Conservation (phyloP, 2,888 invertebrate species). For the Sphinx pinastri region DNA sequence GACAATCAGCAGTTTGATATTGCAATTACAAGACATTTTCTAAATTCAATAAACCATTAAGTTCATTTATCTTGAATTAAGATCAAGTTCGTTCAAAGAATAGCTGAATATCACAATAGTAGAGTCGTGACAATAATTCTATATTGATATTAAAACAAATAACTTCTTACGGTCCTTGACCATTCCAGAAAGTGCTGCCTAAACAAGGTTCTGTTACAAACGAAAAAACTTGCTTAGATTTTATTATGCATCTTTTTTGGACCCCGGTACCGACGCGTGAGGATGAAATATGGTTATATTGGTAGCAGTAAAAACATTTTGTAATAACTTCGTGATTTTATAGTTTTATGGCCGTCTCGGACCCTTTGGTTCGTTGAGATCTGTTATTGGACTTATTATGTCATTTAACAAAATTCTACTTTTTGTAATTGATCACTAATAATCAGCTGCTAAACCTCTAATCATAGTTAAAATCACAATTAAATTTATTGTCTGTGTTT, state of each 20-base stretch:
- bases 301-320: constrained; percentile 71
- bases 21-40: constrained; percentile 17
- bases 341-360: constrained; percentile 71
- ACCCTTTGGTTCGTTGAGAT: constrained; percentile 60
- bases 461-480: constrained; percentile 23
- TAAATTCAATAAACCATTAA: constrained; percentile 36
- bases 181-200: constrained; percentile 63
- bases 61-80: constrained; percentile 53
- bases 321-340: constrained; percentile 74
- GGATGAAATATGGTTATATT: constrained; percentile 79
- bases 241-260: constrained; percentile 48
- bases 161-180: constrained; percentile 71
- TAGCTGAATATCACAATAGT: constrained; percentile 59
- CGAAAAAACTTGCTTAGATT: constrained; percentile 47
- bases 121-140: constrained; percentile 69
- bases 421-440: constrained; percentile 56
- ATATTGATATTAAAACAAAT: constrained; percentile 63
- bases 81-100: constrained; percentile 70
- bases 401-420: constrained; percentile 54
- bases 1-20: neutral
- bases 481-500: constrained; percentile 24
- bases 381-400: constrained; percentile 60
- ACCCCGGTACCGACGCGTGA: constrained; percentile 56
- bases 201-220: constrained; percentile 66
- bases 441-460: constrained; percentile 62